phyloP scores from a whole-genome alignment of 2,113 vertebrate genomes.

The Cynoglossus semilaevis region DNA sequence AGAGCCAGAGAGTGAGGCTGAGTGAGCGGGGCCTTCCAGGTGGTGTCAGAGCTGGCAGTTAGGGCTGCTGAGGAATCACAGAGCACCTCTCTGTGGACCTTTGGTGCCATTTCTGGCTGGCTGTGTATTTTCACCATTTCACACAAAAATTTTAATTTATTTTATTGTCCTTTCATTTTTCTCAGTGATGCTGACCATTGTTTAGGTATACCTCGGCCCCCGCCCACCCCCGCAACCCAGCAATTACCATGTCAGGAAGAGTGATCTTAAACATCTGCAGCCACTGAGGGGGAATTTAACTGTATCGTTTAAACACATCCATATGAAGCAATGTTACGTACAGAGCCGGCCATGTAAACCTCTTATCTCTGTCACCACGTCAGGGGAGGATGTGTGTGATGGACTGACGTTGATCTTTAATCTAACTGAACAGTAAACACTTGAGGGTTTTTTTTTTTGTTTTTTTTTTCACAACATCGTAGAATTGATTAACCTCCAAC shows the following conservation, averaged over 20 bases:
- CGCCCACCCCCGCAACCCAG: not conserved
- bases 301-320: slow-evolving; percentile 73
- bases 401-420: not conserved
- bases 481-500: slow-evolving; percentile 26
- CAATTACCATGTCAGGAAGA: slow-evolving; percentile 96
- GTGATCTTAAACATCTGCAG: slow-evolving; percentile 87
- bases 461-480: not conserved
- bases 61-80: slow-evolving; percentile 84
- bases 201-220: slow-evolving; percentile 82
- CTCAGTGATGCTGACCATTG: slow-evolving; percentile 80
- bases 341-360: slow-evolving; percentile 1
- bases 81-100: slow-evolving; percentile 84
- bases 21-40: slow-evolving; percentile 40
- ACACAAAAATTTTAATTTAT: slow-evolving; percentile 98
- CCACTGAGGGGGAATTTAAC: slow-evolving; percentile 77
- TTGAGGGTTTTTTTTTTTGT: no score
- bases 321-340: slow-evolving; percentile 11
- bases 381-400: not conserved
- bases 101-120: slow-evolving; percentile 88
- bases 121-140: slow-evolving; percentile 99
- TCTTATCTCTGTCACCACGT: slow-evolving; percentile 2
- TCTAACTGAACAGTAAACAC: not conserved
- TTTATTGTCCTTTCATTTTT: slow-evolving; percentile 74
- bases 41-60: slow-evolving; percentile 70
- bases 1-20: not conserved